A percentile compares a stretch with the other conserved stretches of the same genome.
Conservation (phyloP, 2,888 invertebrate genomes). For the Rhimphoctona megacephalus region DNA sequence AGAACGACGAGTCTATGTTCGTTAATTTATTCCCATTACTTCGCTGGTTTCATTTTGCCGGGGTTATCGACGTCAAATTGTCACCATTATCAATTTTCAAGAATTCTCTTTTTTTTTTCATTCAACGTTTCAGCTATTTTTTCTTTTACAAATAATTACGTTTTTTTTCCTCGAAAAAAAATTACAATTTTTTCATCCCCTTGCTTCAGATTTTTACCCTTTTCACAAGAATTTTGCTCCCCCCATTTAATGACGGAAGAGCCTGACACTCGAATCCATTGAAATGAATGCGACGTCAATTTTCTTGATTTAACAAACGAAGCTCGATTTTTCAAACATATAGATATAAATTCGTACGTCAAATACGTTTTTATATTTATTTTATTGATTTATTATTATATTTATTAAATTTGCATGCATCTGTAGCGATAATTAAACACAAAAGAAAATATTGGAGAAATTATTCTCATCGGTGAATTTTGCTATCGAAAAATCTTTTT, state of each 20-base stretch:
- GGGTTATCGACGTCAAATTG: conserved; percentile 14
- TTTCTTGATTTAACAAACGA: conserved; percentile 53
- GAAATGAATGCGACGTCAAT: conserved; percentile 44
- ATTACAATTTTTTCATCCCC: not conserved
- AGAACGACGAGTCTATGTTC: not conserved
- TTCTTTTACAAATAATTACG: not conserved
- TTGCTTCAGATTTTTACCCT: not conserved
- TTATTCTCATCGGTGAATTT: not conserved
- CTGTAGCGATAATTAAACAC: not conserved
- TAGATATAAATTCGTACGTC: not conserved
- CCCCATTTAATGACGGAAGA: conserved; percentile 29
- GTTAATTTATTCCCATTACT: not conserved
- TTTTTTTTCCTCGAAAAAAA: conserved; percentile 4
- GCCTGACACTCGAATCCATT: conserved; percentile 47
- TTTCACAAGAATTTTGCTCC: conserved; percentile 60
- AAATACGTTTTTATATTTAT: not conserved
- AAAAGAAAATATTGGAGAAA: not conserved
- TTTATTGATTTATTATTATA: not conserved
- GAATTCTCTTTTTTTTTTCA: not conserved
- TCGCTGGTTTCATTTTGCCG: not conserved
- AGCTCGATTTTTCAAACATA: conserved; percentile 21
- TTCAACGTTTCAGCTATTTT: not conserved
- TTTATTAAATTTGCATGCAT: not conserved
- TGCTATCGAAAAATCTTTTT: not conserved
- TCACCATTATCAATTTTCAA: not conserved